These are phyloP conservation scores for Syrphus vitripennis DNA, from an alignment of 2,888 invertebrate species.

Conservation along the genomic window DNA sequence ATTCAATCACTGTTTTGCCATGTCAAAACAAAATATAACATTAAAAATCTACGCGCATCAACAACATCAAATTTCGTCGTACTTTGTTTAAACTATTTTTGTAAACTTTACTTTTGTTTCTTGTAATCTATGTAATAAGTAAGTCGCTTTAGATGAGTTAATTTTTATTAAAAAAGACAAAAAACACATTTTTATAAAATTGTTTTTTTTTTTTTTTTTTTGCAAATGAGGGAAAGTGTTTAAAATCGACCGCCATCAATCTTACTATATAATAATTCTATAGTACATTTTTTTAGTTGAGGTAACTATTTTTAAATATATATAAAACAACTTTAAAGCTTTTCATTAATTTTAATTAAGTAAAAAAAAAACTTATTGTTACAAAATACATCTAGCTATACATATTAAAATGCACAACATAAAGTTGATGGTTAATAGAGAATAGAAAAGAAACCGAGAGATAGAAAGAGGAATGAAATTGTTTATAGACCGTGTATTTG, in stretches of 20 bases:
- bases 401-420: background rate
- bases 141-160: background rate
- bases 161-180: background rate
- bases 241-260: background rate
- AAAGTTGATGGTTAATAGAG: background rate
- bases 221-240: background rate
- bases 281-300: constrained; percentile 2
- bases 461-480: constrained; percentile 9
- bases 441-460: background rate
- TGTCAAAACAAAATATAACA: constrained; percentile 25
- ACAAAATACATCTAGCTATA: background rate
- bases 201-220: background rate
- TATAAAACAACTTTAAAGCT: background rate
- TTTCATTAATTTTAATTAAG: background rate
- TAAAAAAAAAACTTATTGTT: background rate
- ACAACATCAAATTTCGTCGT: constrained; percentile 7
- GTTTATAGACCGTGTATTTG: constrained; percentile 25
- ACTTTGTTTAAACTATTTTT: background rate
- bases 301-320: background rate
- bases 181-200: background rate
- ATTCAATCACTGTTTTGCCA: constrained; percentile 55
- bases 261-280: background rate
- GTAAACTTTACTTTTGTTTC: constrained; percentile 16
- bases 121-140: constrained; percentile 44
- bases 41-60: constrained; percentile 11